Conservation (phyloP, 2,888 invertebrate species). For the Notodromas monacha region DNA sequence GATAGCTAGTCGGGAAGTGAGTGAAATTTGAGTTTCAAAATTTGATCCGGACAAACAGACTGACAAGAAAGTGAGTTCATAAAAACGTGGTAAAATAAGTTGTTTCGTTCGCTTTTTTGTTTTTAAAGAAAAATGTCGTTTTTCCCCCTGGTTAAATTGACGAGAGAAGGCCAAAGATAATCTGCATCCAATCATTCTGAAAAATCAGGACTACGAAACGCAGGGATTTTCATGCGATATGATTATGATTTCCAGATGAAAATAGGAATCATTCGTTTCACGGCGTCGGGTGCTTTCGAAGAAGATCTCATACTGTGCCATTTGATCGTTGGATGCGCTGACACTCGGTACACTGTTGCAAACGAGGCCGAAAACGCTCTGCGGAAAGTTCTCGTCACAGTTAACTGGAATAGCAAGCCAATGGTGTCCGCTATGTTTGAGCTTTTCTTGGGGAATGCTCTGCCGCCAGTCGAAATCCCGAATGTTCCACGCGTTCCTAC, state of each 20-base stretch:
- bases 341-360: constrained; percentile 57
- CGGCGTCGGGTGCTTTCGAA: constrained; percentile 39
- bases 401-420: constrained; percentile 38
- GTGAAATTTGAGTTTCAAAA: too few species aligned
- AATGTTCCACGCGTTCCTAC: background rate
- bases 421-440: constrained; percentile 40
- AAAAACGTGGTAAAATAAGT: too few species aligned
- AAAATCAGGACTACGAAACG: too few species aligned
- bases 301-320: constrained; percentile 38
- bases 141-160: too few species aligned
- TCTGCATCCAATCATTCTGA: too few species aligned
- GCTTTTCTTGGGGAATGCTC: constrained; percentile 37
- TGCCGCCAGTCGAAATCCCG: background rate
- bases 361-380: constrained; percentile 54
- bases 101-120: too few species aligned
- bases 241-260: constrained; percentile 29
- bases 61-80: too few species aligned
- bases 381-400: constrained; percentile 30
- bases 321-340: constrained; percentile 51
- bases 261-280: constrained; percentile 42
- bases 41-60: too few species aligned
- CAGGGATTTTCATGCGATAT: too few species aligned
- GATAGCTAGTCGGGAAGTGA: too few species aligned
- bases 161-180: too few species aligned
- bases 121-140: too few species aligned